Evolutionary conservation across 2,797 vertebrate species (phyloP), one percentile per base, ranked within the genome.

Genomic region (Urophycis tenuis): DNA sequence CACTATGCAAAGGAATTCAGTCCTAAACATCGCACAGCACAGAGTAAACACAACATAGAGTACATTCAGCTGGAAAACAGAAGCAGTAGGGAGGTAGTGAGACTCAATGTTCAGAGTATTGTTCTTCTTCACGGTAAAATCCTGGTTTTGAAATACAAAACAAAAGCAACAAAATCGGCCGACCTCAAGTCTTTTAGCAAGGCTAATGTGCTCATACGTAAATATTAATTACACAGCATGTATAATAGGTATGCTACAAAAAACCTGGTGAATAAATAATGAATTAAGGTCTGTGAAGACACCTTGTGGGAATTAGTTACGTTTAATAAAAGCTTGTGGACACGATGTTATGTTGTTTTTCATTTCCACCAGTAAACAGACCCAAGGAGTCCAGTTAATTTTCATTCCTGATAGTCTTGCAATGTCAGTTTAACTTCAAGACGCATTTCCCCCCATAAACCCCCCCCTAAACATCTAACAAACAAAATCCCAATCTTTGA

Each of bases 51-150:
- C 60, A 67, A 67, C 5, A 60, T 29, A 67, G 60, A 67, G 60
- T 29, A 67, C 60, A 67, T 29, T 12, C 5, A n/a, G 12, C 29
- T 67, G 29, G 12, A 29, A 67, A 29, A 67, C 25, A 67, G 25
- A 67, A 29, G 60, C 60, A 29, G 60, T 4, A 29, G n/a, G 60
- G 60, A 67, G 60, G 60, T 67, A 29, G 60, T 67, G 60, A 12
- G n/a, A 67, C 60, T 67, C 60, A 67, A n/a, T n/a, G n/a, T n/a
- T n/a, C n/a, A n/a, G n/a, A n/a, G 22, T 60, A 60, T 60, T 60
- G 53, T 67, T 67, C 25, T 67, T 25, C 29, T 67, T 67, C 11
- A 22, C 22, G 60, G 60, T 67, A 67, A 67, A 12, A 29, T 5
- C 1, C 0, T 60, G 8, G 49, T 60, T 11, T n/a, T 60, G n/a